These are phyloP conservation scores for Xanthorhoe spadicearia DNA, from an alignment of 2,888 invertebrate genomes.

Conservation along the genomic window DNA sequence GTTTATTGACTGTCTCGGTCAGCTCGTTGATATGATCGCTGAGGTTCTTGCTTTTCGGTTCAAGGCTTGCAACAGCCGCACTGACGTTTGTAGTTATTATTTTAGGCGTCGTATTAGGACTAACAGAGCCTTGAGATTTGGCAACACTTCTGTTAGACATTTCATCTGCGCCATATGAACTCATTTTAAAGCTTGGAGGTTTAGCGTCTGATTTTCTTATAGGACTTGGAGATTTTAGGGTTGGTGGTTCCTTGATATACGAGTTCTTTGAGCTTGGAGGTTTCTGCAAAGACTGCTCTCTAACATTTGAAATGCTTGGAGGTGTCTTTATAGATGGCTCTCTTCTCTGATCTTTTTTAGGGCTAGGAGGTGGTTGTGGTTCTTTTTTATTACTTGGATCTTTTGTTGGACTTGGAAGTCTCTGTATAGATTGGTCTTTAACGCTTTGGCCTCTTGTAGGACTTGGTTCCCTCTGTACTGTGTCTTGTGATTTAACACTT, in stretches of 20 bases:
- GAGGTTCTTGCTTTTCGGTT: slow-evolving; percentile 56
- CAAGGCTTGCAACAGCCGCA: slow-evolving; percentile 51
- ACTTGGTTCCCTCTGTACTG: neutral
- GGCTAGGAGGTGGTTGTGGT: neutral
- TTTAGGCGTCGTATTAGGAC: slow-evolving; percentile 43
- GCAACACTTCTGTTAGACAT: slow-evolving; percentile 26
- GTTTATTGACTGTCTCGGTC: slow-evolving; percentile 55
- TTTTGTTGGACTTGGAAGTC: slow-evolving; percentile 2
- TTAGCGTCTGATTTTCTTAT: slow-evolving; percentile 18
- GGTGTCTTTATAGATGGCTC: neutral
- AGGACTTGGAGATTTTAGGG: slow-evolving; percentile 30
- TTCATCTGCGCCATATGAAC: neutral
- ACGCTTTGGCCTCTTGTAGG: neutral
- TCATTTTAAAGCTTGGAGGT: neutral
- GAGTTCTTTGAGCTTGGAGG: neutral
- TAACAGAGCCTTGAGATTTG: slow-evolving; percentile 17
- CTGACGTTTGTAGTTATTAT: slow-evolving; percentile 44
- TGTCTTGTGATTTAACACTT: slow-evolving; percentile 21
- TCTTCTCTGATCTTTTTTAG: neutral
- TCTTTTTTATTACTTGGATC: neutral
- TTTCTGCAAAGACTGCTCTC: neutral
- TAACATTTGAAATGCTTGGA: neutral
- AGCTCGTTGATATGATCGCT: slow-evolving; percentile 61
- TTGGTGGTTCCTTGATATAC: neutral
- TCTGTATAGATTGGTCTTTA: neutral